These are phyloP conservation scores for Electrophaes corylata DNA, from an alignment of 2,888 invertebrate species.

Conservation along the genomic window DNA sequence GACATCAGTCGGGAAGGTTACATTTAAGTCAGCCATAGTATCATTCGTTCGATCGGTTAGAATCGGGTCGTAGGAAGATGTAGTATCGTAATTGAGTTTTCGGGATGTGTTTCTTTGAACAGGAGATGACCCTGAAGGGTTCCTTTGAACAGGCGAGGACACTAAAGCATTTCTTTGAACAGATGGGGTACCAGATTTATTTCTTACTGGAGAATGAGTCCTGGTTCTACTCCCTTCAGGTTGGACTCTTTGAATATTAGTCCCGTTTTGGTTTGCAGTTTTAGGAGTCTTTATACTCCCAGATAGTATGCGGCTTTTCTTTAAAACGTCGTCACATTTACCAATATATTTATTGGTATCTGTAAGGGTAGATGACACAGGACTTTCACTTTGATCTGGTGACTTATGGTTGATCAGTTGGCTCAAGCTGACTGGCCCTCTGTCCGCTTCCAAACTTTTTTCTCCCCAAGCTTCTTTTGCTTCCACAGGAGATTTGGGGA, in stretches of 20 bases:
- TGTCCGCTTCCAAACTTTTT: constrained; percentile 48
- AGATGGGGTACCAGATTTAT: constrained; percentile 7
- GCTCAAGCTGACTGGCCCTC: constrained; percentile 74
- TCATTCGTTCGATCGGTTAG: constrained; percentile 79
- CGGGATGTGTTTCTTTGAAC: constrained; percentile 51
- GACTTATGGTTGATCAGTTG: constrained; percentile 68
- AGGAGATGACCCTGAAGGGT: constrained; percentile 48
- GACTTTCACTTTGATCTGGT: constrained; percentile 50
- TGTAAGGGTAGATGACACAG: constrained; percentile 58
- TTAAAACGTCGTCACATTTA: constrained; percentile 66
- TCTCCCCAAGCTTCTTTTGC: constrained; percentile 71
- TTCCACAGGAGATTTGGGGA: constrained; percentile 67
- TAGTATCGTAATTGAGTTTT: constrained; percentile 66
- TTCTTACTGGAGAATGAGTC: constrained; percentile 57
- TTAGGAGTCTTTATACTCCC: constrained; percentile 59
- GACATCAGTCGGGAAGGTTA: constrained; percentile 76
- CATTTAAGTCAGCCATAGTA: constrained; percentile 77
- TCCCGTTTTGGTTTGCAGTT: constrained; percentile 38
- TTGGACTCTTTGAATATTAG: constrained; percentile 40
- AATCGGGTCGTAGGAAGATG: constrained; percentile 66
- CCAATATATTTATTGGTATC: constrained; percentile 67
- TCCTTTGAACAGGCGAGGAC: constrained; percentile 44
- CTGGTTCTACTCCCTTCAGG: constrained; percentile 54
- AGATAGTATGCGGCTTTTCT: constrained; percentile 68
- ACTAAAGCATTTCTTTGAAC: constrained; percentile 29